Percentiles rank a stretch among this genome's conserved stretches.
phyloP scores from a whole-genome alignment of 1,140 invertebrate species.

The Drosophila sp. region DNA sequence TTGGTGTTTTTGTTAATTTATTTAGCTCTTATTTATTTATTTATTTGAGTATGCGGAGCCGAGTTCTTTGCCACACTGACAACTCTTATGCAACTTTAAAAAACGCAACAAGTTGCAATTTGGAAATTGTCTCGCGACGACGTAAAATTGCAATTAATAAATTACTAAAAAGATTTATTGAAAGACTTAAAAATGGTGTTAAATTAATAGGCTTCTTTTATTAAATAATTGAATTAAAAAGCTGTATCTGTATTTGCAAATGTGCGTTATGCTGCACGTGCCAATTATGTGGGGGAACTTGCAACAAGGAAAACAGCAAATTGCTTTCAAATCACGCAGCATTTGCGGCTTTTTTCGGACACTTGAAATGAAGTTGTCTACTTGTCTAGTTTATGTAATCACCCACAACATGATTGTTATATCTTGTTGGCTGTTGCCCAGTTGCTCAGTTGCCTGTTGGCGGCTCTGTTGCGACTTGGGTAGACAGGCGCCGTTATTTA shows the following conservation, averaged over 20 bases:
- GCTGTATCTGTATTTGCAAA: background rate
- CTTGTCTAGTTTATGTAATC: conserved; percentile 76
- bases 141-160: conserved; percentile 66
- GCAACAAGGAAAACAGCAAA: conserved; percentile 54
- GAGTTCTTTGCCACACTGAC: conserved; percentile 60
- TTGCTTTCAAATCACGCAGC: conserved; percentile 73
- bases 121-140: conserved; percentile 50
- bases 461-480: background rate
- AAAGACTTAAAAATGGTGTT: conserved; percentile 44
- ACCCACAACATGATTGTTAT: conserved; percentile 75
- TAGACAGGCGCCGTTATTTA: conserved; percentile 48
- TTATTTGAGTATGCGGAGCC: conserved; percentile 36
- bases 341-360: conserved; percentile 21
- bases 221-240: conserved; percentile 32
- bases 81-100: conserved; percentile 59
- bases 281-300: background rate
- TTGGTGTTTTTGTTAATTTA: conserved; percentile 28
- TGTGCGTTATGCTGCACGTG: background rate
- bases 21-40: conserved; percentile 56
- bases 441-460: conserved; percentile 13
- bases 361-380: conserved; percentile 70
- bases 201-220: conserved; percentile 25
- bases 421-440: conserved; percentile 8
- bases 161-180: conserved; percentile 65
- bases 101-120: conserved; percentile 52